Conservation (phyloP, 1,140 invertebrate species). For the Aricia agestis region DNA sequence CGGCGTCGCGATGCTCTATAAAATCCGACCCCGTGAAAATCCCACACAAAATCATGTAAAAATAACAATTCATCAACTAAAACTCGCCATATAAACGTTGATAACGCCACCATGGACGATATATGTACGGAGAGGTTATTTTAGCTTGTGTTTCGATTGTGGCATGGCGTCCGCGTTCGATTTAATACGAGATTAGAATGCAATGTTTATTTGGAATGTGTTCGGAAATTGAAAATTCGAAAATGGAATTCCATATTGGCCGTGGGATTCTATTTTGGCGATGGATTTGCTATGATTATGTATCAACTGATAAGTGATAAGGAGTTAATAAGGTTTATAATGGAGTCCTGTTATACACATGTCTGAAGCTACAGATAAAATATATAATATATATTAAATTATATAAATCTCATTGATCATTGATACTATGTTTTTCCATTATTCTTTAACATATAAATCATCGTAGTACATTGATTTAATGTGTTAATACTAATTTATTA, state of each 20-base stretch:
- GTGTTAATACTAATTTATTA: too few relatives aligned
- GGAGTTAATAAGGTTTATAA: constrained; percentile 3
- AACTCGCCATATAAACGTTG: neutral
- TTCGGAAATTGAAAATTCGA: neutral
- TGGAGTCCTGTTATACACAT: constrained; percentile 6
- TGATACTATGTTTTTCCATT: too few relatives aligned
- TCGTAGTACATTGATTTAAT: neutral
- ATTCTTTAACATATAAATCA: neutral
- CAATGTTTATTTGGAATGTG: constrained; percentile 7
- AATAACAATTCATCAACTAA: neutral
- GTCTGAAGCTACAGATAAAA: neutral
- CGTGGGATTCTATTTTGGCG: neutral
- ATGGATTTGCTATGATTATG: neutral
- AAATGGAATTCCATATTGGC: neutral
- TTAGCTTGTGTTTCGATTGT: neutral
- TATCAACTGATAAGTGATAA: neutral
- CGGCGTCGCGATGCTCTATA: constrained; percentile 60
- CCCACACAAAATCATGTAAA: constrained; percentile 29
- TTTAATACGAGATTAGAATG: constrained; percentile 14
- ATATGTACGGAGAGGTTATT: neutral
- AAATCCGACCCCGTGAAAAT: constrained; percentile 33
- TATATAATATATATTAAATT: too few relatives aligned
- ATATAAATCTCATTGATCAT: too few relatives aligned
- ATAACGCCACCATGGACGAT: neutral
- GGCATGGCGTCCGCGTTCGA: constrained; percentile 23